phyloP scores from a whole-genome alignment of 2,797 vertebrate genomes.

The Sebastes dallii region DNA sequence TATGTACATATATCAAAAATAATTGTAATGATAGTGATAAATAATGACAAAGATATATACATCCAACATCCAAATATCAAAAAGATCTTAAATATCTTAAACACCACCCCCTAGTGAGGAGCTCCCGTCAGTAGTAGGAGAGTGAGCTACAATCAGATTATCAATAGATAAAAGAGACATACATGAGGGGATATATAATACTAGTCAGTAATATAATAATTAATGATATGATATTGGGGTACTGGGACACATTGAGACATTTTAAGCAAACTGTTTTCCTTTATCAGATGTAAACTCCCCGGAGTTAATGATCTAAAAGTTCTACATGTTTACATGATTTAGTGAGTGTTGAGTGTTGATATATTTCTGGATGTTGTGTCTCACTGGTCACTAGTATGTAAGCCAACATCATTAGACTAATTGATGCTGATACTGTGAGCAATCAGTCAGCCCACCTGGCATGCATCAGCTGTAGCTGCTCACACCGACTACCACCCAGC shows the following conservation, averaged over 20 bases:
- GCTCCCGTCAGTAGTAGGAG: too few species aligned
- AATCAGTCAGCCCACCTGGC: slow-evolving; percentile 54
- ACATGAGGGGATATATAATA: too few species aligned
- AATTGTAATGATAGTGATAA: too few species aligned
- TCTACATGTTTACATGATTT: not conserved
- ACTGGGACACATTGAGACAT: not conserved
- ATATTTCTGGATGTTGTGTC: slow-evolving; percentile 4
- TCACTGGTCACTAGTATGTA: not conserved
- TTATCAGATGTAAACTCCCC: not conserved
- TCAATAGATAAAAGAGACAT: too few species aligned
- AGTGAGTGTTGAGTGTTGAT: not conserved
- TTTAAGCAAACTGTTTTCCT: not conserved
- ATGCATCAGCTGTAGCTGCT: slow-evolving; percentile 14
- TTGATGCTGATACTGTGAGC: slow-evolving; percentile 42
- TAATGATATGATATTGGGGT: not conserved
- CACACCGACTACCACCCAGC: not conserved
- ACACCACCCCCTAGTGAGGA: too few species aligned
- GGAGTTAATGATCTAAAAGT: not conserved
- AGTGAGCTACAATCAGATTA: too few species aligned
- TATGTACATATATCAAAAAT: too few species aligned
- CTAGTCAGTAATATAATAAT: too few species aligned
- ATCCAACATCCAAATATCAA: too few species aligned
- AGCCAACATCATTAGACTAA: slow-evolving; percentile 50
- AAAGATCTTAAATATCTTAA: too few species aligned
- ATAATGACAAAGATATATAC: too few species aligned